Evolutionary conservation across 2,888 invertebrate species (phyloP), one percentile per base, ranked within the genome.

Genomic region (Galeopsomyia nigrocyanea): DNA sequence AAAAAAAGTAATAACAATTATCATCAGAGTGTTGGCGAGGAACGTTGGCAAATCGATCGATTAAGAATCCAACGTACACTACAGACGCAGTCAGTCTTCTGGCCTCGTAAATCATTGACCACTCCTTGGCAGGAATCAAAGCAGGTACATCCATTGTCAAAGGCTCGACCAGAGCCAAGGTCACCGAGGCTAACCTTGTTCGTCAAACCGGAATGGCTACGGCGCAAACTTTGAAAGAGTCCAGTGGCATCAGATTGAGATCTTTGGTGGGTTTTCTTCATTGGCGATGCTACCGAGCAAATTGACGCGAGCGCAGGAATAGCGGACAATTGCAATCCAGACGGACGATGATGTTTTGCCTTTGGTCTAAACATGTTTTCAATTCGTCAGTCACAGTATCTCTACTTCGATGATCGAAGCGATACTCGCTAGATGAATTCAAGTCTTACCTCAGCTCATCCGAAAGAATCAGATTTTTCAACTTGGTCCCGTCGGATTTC

Each of bases 101-200:
- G 90, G 68, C 94, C 94, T 76, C 92, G 90, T 78, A 95, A 88
- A 84, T 93, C 93, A 82, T 94, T 95, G 73, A 93, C 92, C 77
- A 92, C 91, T 73, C 93, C 93, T 83, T 92, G 91, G 84, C 95
- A 95, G 81, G 95, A 94, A 84, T 94, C 92, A 81, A 95, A 95
- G 86, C 97, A 97, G 77, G 92, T 91, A 88, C 99, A 99, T 76
- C 98, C 98, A 87, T 94, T 98, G 88, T 99, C 98, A 87, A 98
- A 99, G 39, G 98, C 98, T 81, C 95, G 92, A 53, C 98, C 99
- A 17, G 98, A 95, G 68, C 94, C 93, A 79, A 98, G 88, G 88
- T 99, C 98, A 69, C 97, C 97, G 66, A 97, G 89, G 82, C 93
- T 92, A 78, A 93, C 88, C 82, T 92, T 93, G 78, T 82, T 86